These are phyloP conservation scores for Neodon shergylaensis DNA, from an alignment of 2,113 vertebrate genomes.

Conservation along the genomic window DNA sequence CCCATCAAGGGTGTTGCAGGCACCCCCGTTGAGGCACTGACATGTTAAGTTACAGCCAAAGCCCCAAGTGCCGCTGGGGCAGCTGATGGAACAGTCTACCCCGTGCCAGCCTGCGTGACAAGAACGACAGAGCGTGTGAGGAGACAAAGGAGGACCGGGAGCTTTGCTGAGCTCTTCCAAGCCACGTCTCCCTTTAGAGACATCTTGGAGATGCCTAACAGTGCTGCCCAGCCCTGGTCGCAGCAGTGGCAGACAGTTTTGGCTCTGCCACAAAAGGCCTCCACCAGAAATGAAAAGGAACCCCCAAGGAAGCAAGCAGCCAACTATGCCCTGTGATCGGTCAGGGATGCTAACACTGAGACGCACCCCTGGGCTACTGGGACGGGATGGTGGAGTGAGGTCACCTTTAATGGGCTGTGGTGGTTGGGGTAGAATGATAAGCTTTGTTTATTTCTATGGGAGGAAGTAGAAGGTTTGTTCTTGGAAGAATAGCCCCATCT, in stretches of 20 bases:
- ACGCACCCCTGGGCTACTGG: constrained; percentile 11
- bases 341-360: constrained; percentile 28
- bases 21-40: constrained; percentile 91
- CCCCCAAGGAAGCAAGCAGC: constrained; percentile 42
- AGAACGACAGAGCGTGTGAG: constrained; percentile 49
- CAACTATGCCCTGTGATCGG: neutral
- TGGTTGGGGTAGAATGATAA: neutral
- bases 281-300: constrained; percentile 64
- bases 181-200: neutral
- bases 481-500: neutral
- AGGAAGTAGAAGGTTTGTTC: neutral
- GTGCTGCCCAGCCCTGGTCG: neutral
- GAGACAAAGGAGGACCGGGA: neutral
- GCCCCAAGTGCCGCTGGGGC: constrained; percentile 96
- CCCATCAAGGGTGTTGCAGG: constrained; percentile 92
- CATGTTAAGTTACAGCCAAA: constrained; percentile 95
- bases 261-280: neutral
- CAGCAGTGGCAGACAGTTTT: neutral
- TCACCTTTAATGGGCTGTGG: constrained; percentile 3
- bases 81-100: constrained; percentile 96
- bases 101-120: constrained; percentile 94
- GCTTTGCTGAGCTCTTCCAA: neutral
- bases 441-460: neutral
- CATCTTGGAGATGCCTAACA: neutral
- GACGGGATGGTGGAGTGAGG: neutral